Evolutionary conservation across 2,888 invertebrate genomes (phyloP), one percentile per base, ranked within the genome.

Genomic region (Lasioglossum marginatum): DNA sequence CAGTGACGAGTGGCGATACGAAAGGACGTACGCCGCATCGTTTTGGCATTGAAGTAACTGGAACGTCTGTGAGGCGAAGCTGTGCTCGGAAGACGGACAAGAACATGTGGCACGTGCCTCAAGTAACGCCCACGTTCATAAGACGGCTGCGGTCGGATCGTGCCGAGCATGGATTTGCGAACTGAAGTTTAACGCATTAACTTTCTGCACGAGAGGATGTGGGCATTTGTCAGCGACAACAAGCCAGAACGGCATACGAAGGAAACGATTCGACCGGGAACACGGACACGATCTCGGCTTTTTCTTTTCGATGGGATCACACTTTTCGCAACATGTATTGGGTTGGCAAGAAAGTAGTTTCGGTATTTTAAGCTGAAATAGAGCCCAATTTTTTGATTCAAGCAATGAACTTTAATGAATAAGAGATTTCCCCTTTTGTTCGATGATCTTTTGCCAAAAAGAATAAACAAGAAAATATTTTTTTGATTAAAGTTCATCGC

Each of bases 121-220:
- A 87, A 89, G 91, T 89, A 87, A 92, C 92, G 92, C 93, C 93
- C 83, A 94, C 93, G 91, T 93, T 93, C 89, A 91, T 92, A 90
- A 89, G 83, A 87, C 88, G 81, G 81, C 86, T 88, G 63, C 63
- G 87, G 82, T 85, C 75, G 83, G 80, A 88, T 82, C 87, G 87
- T 90, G 90, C 87, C 91, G 82, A 88, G 92, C 94, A 94, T 93
- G 93, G 93, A 94, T 94, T 94, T 94, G 93, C 93, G 93, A 94
- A 94, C 90, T 86, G 87, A 92, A 93, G 92, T 93, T 92, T 91
- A 91, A 94, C 91, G 92, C 92, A 92, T 92, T 92, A 92, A 92
- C 91, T 91, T 91, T 89, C 89, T 87, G 90, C 91, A 86, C 91
- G 83, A 89, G 92, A 92, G 92, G 92, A 92, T 92, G 92, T 92